A percentile compares a stretch with the other conserved stretches of the same genome.
Conservation (phyloP, 2,797 vertebrate species). For the Scolopax bukidnonensis region DNA sequence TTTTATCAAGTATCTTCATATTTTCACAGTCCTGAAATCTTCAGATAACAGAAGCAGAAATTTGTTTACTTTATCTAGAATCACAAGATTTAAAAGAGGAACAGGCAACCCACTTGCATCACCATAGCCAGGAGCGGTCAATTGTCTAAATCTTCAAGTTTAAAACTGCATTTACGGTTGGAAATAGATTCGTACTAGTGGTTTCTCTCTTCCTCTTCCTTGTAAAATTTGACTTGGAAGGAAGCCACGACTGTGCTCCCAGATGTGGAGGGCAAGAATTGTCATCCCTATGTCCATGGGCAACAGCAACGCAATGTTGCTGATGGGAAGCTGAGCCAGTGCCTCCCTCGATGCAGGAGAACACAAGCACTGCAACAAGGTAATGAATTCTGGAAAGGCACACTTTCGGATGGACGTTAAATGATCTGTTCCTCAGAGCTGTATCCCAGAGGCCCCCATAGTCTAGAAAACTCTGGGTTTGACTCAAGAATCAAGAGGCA, state of each 20-base stretch:
- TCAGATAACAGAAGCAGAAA: background rate
- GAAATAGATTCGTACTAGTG: background rate
- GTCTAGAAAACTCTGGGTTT: background rate
- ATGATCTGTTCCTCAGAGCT: background rate
- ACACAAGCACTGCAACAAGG: rapidly evolving
- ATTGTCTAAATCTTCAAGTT: background rate
- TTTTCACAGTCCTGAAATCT: background rate
- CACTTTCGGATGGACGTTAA: background rate
- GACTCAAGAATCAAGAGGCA: background rate
- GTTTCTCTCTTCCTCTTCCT: background rate
- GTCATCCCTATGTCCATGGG: background rate
- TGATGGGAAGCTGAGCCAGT: background rate
- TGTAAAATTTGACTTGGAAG: background rate
- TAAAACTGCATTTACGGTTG: background rate
- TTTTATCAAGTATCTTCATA: background rate
- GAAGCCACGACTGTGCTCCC: background rate
- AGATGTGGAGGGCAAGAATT: background rate
- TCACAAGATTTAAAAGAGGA: background rate
- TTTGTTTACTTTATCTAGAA: background rate
- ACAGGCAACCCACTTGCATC: background rate
- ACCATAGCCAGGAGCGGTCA: background rate
- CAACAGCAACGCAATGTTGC: background rate
- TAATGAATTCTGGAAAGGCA: background rate
- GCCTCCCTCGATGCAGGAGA: background rate
- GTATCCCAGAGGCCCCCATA: background rate